A percentile compares a stretch with the other conserved stretches of the same genome.
Conservation (phyloP, 2,797 vertebrate genomes). For the Epinephelus coioides region DNA sequence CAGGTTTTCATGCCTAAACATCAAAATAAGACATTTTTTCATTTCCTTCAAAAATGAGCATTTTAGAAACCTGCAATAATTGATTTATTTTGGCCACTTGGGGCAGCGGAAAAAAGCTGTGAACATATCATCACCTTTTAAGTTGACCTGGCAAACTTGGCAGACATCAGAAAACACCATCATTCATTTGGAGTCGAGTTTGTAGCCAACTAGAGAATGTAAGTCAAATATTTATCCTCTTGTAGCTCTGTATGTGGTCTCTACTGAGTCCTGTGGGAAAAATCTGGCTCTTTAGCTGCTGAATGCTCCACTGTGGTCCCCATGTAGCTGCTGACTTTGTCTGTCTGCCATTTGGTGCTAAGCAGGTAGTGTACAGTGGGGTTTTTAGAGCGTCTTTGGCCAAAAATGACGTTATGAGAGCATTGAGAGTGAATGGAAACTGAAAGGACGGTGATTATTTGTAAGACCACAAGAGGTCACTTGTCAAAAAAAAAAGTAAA, state of each 20-base stretch:
- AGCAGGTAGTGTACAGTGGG: too few species aligned
- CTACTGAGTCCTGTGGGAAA: too few species aligned
- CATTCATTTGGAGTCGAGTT: too few species aligned
- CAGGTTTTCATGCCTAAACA: not conserved
- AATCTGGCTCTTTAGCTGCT: too few species aligned
- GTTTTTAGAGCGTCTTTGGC: not conserved
- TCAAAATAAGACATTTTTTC: not conserved
- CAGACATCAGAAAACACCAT: too few species aligned
- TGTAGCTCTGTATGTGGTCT: too few species aligned
- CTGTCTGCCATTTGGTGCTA: not conserved
- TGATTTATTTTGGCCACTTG: not conserved
- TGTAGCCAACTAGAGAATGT: too few species aligned
- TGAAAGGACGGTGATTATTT: not conserved
- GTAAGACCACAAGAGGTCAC: not conserved
- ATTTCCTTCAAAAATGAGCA: not conserved
- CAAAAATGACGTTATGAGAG: not conserved
- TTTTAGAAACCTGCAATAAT: not conserved
- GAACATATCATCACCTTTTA: too few species aligned
- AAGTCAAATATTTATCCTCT: too few species aligned
- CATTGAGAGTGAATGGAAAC: not conserved
- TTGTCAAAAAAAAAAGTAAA: not conserved
- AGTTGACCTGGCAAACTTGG: too few species aligned
- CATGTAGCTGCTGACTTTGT: not conserved
- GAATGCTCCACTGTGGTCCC: too few species aligned
- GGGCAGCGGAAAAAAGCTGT: not conserved